These are phyloP conservation scores for Pardosa pseudoannulata DNA, from an alignment of 2,888 invertebrate species.

Conservation along the genomic window DNA sequence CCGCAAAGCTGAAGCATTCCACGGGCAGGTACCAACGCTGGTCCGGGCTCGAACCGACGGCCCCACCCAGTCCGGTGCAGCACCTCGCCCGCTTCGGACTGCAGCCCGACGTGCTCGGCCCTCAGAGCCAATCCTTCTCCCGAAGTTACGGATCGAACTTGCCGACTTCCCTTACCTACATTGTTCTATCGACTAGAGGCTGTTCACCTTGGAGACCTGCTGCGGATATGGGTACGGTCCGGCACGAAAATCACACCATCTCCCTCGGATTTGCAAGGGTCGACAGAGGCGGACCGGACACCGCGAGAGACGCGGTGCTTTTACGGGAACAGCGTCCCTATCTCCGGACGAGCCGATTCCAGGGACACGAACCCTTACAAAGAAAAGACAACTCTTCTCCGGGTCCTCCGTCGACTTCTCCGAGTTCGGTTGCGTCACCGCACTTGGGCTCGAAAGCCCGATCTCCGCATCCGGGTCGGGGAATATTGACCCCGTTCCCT, in stretches of 20 bases:
- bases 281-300: too few relatives aligned
- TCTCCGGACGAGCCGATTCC: constrained; percentile 79
- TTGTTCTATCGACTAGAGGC: constrained; percentile 84
- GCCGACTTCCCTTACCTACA: constrained; percentile 85
- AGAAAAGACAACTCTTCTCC: constrained; percentile 79
- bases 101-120: constrained; percentile 82
- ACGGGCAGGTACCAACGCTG: too few relatives aligned
- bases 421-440: too few relatives aligned
- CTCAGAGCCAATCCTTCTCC: constrained; percentile 87
- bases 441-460: too few relatives aligned
- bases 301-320: constrained; percentile 78
- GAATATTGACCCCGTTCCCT: too few relatives aligned
- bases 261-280: constrained; percentile 77
- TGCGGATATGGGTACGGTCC: constrained; percentile 82
- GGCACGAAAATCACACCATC: constrained; percentile 71
- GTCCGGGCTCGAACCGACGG: too few relatives aligned
- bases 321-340: constrained; percentile 77
- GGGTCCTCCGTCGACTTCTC: too few relatives aligned
- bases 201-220: constrained; percentile 86
- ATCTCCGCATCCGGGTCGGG: too few relatives aligned
- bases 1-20: too few relatives aligned
- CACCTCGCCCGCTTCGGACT: too few relatives aligned
- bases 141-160: constrained; percentile 82
- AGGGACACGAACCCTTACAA: constrained; percentile 78
- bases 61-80: too few relatives aligned